Evolutionary conservation across 1,140 invertebrate genomes (phyloP).

Genomic region (Diuraphis noxia): DNA sequence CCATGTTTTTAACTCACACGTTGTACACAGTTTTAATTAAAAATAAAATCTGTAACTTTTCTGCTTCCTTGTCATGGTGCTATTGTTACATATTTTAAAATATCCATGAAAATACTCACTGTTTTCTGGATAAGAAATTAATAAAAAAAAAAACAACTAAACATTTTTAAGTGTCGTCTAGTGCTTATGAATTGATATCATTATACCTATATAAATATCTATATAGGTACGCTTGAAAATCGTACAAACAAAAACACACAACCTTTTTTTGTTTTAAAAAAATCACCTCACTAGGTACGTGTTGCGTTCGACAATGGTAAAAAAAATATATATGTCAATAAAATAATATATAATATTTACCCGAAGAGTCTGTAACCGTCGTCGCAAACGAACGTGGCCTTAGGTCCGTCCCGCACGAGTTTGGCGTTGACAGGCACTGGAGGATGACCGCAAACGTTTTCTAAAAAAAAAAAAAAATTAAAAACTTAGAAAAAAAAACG

Average conservation of each 20-base stretch:
- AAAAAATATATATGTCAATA: not conserved
- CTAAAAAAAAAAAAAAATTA: conserved; percentile 60
- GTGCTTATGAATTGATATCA: not conserved
- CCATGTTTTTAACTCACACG: not conserved
- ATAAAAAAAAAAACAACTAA: not conserved
- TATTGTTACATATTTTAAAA: not conserved
- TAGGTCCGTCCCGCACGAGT: conserved; percentile 65
- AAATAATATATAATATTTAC: conserved; percentile 59
- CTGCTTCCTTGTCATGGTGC: no score
- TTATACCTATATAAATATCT: not conserved
- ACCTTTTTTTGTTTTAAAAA: not conserved
- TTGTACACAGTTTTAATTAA: not conserved
- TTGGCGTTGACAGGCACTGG: conserved; percentile 79
- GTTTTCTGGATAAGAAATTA: not conserved
- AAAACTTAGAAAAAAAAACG: not conserved
- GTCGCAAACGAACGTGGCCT: conserved; percentile 80
- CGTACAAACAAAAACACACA: not conserved
- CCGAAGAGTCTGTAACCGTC: conserved; percentile 76
- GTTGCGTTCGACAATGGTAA: not conserved
- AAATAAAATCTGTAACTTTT: not conserved
- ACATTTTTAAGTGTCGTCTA: no score
- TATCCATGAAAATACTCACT: not conserved
- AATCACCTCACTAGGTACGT: not conserved
- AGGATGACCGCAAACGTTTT: conserved; percentile 72
- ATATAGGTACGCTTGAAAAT: no score